Evolutionary conservation across 2,888 invertebrate genomes (phyloP).

Genomic region (Caenorhabditis panamensis): DNA sequence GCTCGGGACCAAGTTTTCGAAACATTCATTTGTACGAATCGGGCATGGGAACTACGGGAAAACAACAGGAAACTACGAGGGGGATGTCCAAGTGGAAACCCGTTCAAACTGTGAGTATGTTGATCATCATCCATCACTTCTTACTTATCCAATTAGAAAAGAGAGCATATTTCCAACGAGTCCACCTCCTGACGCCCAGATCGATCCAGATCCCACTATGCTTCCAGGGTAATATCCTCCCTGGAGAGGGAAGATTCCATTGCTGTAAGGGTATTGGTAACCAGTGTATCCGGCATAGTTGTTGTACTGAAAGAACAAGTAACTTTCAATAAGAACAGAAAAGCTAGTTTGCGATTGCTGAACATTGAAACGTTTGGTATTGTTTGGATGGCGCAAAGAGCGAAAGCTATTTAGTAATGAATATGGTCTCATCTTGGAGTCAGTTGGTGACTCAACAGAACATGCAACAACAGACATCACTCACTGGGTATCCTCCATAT

Average conservation of each 20-base stretch:
- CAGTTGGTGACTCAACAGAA: background rate
- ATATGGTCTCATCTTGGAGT: too few species aligned
- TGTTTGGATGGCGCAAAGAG: background rate
- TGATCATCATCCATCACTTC: too few species aligned
- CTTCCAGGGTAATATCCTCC: conserved; percentile 63
- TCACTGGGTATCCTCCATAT: conserved; percentile 43
- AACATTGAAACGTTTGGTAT: too few species aligned
- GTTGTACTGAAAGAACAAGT: conserved; percentile 10
- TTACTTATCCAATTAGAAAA: conserved; percentile 48
- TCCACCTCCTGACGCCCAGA: conserved; percentile 62
- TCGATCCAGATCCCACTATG: conserved; percentile 59
- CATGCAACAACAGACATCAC: conserved; percentile 5
- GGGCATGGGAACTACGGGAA: background rate
- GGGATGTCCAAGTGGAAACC: too few species aligned
- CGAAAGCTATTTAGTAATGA: too few species aligned
- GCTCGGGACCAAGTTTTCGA: conserved; percentile 11
- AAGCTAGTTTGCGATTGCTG: too few species aligned
- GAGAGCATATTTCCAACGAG: conserved; percentile 62
- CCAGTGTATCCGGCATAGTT: conserved; percentile 36
- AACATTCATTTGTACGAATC: conserved; percentile 22
- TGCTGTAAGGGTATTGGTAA: conserved; percentile 48
- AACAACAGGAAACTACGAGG: background rate
- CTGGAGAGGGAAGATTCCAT: conserved; percentile 53
- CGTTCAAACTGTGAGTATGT: too few species aligned
- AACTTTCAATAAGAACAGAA: too few species aligned